Evolutionary conservation across 2,113 vertebrate genomes (phyloP).

Genomic region (Microcebus jonahi): DNA sequence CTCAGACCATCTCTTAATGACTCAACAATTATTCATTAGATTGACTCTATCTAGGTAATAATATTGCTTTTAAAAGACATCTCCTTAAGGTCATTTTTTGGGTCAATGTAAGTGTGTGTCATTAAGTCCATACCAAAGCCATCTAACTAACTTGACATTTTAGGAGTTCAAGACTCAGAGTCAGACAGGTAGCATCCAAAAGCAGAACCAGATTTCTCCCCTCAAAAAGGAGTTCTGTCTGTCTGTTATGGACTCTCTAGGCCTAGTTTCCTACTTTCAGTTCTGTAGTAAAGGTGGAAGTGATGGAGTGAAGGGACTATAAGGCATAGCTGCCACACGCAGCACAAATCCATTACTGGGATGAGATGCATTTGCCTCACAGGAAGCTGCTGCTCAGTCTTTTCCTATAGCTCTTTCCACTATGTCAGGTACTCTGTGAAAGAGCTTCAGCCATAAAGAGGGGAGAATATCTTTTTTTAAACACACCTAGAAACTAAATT

Average conservation of each 20-base stretch:
- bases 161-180: background rate
- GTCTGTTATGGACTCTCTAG: background rate
- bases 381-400: background rate
- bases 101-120: background rate
- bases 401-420: background rate
- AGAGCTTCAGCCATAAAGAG: background rate
- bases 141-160: background rate
- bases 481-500: background rate
- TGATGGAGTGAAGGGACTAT: background rate
- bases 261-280: no score
- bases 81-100: background rate
- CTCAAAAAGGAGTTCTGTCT: background rate
- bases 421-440: background rate
- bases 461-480: background rate
- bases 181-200: background rate
- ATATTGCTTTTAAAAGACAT: slow-evolving; percentile 9
- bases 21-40: slow-evolving; percentile 22
- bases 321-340: background rate
- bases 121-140: background rate
- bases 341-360: background rate
- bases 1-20: background rate
- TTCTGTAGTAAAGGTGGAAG: background rate
- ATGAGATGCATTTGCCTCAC: background rate
- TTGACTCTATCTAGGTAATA: background rate
- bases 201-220: background rate